Evolutionary conservation across 2,797 vertebrate species (phyloP).

Genomic region (Sebastes matsubarae): DNA sequence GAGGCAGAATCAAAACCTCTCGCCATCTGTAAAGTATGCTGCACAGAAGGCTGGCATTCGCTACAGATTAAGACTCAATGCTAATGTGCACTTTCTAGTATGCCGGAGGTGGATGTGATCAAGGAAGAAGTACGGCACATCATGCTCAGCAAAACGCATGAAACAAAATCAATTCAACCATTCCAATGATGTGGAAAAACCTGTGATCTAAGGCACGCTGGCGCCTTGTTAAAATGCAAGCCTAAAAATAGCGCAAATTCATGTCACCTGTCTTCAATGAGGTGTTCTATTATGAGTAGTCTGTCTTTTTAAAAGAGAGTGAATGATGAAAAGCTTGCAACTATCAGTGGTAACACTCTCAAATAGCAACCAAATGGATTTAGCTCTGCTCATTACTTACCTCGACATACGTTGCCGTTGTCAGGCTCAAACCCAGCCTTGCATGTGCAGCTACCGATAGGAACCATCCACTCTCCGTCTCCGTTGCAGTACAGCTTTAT

Average conservation of each 20-base stretch:
- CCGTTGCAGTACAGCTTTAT: slow-evolving; percentile 99
- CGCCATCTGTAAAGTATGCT: slow-evolving; percentile 54
- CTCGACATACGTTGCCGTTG: slow-evolving; percentile 93
- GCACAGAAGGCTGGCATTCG: slow-evolving; percentile 60
- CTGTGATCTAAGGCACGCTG: slow-evolving; percentile 22
- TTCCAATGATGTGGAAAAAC: slow-evolving; percentile 39
- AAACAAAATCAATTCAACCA: slow-evolving; percentile 55
- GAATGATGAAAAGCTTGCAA: slow-evolving; percentile 20
- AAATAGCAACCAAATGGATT: not conserved
- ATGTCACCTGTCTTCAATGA: slow-evolving; percentile 4
- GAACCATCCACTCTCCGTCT: slow-evolving; percentile 99
- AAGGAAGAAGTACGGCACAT: slow-evolving; percentile 42
- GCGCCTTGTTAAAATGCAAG: slow-evolving; percentile 18
- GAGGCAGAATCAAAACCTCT: slow-evolving; percentile 55
- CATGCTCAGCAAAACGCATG: slow-evolving; percentile 39
- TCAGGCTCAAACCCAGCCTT: slow-evolving; percentile 96
- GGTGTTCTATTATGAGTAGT: slow-evolving; percentile 10
- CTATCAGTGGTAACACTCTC: not conserved
- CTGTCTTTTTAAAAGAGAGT: slow-evolving; percentile 21
- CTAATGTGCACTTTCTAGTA: slow-evolving; percentile 57
- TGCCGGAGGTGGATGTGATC: slow-evolving; percentile 54
- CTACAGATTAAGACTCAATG: slow-evolving; percentile 64
- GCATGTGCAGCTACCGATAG: slow-evolving; percentile 96
- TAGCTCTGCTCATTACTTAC: slow-evolving; percentile 75
- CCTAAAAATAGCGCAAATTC: slow-evolving; percentile 44